Evolutionary conservation across 2,113 vertebrate genomes (phyloP).

Genomic region (Forbesichthys papilliferus): DNA sequence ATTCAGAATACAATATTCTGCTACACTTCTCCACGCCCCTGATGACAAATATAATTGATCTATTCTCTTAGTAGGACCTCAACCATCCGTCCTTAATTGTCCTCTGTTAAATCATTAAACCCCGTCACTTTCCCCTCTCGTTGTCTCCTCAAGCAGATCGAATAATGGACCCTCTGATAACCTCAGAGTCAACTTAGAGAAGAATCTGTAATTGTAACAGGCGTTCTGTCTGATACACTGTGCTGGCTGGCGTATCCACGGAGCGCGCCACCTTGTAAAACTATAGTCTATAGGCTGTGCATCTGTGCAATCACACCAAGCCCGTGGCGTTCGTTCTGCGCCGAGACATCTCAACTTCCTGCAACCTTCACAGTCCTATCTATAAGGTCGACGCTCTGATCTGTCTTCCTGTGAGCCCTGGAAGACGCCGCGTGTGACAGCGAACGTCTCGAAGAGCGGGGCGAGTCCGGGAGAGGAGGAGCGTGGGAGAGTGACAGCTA

Average conservation of each 20-base stretch:
- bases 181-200: conserved; percentile 16
- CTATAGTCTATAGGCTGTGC: conserved; percentile 1
- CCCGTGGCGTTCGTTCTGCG: conserved; percentile 20
- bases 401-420: conserved; percentile 54
- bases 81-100: conserved; percentile 42
- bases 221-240: conserved; percentile 37
- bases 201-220: conserved; percentile 43
- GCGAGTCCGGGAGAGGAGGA: conserved; percentile 49
- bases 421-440: conserved; percentile 66
- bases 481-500: conserved; percentile 75
- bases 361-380: conserved; percentile 72
- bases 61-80: conserved; percentile 13
- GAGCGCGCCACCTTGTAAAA: conserved; percentile 30
- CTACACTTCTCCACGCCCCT: conserved; percentile 16
- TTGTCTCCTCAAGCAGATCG: conserved; percentile 28
- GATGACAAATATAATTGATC: conserved; percentile 38
- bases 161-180: conserved; percentile 23
- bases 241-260: conserved; percentile 37
- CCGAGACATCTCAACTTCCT: conserved; percentile 39
- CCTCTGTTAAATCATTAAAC: conserved; percentile 26
- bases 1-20: conserved; percentile 26
- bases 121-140: conserved; percentile 13
- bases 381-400: conserved; percentile 68
- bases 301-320: conserved; percentile 17
- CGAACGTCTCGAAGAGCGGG: conserved; percentile 53